Base-by-base conservation (phyloP, 2,888 invertebrate genomes). In the Ennomos erosarius region DNA sequence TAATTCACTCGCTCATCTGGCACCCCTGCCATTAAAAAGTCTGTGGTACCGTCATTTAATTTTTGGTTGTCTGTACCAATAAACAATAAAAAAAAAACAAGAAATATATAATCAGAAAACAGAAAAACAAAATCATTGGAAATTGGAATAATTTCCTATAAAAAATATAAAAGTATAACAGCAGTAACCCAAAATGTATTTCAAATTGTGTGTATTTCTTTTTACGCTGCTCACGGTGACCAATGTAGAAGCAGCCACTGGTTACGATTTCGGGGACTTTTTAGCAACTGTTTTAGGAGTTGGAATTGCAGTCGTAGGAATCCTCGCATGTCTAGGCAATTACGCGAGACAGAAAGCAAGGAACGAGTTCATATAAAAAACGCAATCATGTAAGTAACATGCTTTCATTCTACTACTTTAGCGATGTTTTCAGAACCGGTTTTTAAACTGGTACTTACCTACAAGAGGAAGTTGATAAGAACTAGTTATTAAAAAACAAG, bases 221-320 rank as follows among this genome's bases (percentile, higher is more conserved):
- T 86, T 90, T 61, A 78, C 86, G 11, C 64, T 90, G 43, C 67
- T 91, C 11, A 78, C 85, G n/a, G 77, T 89, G 33, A 83, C 75
- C 39, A 87, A 84, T 63, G 92, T 90, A 4, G 92, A 92, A 75
- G 94, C 94, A 37, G 88, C 93, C 1, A 81, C 87, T 52, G 88
- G 92, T 59, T 95, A 94, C 73, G 95, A 95, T 80, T 95, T 95
- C 75, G 95, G 95, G 1, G 95, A 95, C 80, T 94, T 94, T 63
- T 74, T 95, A 65, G 95, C 95, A 6, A 90, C 95, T 16, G 87
- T 95, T 66, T 75, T 95, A 50, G 95, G 95, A 1, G 71, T 95
- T 40, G 87, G 93, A 43, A 92, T 95, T 42, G 90, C 93, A 46
- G 90, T 93, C 33, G 78, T 94, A 59, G 94, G 94, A 71, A 93